phyloP scores from a whole-genome alignment of 1,140 invertebrate genomes.

The Oryctes rhinoceros region DNA sequence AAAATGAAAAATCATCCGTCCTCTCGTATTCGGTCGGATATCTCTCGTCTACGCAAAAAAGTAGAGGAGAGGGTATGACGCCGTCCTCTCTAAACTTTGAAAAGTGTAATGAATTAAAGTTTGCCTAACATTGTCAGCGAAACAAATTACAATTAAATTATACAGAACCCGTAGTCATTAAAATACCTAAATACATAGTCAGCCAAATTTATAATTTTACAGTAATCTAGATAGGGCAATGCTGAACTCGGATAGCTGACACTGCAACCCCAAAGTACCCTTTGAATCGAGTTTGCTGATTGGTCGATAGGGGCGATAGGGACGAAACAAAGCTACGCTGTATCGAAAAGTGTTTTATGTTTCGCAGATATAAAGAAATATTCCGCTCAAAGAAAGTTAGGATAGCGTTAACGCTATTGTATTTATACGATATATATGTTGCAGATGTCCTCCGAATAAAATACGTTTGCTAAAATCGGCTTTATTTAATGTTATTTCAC shows the following conservation, averaged over 20 bases:
- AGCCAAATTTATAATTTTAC: slow-evolving; percentile 52
- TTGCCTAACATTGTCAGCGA: slow-evolving; percentile 41
- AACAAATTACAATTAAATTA: slow-evolving; percentile 41
- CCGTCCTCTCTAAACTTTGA: neutral
- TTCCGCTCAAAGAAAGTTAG: slow-evolving; percentile 13
- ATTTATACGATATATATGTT: slow-evolving; percentile 5
- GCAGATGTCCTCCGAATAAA: neutral
- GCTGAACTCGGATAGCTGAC: slow-evolving; percentile 49
- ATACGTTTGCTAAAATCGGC: neutral
- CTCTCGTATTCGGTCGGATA: neutral
- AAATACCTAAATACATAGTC: slow-evolving; percentile 47
- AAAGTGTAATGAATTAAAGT: slow-evolving; percentile 40
- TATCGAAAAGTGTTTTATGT: slow-evolving; percentile 34
- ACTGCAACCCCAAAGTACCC: slow-evolving; percentile 47
- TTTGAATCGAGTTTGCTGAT: slow-evolving; percentile 50
- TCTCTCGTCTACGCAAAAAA: neutral
- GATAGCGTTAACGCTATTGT: neutral
- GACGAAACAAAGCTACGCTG: slow-evolving; percentile 31
- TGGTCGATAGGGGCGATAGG: slow-evolving; percentile 47
- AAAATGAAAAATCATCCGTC: slow-evolving; percentile 32
- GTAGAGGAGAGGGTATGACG: neutral
- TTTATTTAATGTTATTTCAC: slow-evolving; percentile 1
- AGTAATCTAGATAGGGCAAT: slow-evolving; percentile 48
- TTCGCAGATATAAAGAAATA: slow-evolving; percentile 33
- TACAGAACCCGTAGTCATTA: slow-evolving; percentile 39